phyloP scores from a whole-genome alignment of 30 jellyfish, hydroid and myxozoan species.

The Aurelia coerulea region DNA sequence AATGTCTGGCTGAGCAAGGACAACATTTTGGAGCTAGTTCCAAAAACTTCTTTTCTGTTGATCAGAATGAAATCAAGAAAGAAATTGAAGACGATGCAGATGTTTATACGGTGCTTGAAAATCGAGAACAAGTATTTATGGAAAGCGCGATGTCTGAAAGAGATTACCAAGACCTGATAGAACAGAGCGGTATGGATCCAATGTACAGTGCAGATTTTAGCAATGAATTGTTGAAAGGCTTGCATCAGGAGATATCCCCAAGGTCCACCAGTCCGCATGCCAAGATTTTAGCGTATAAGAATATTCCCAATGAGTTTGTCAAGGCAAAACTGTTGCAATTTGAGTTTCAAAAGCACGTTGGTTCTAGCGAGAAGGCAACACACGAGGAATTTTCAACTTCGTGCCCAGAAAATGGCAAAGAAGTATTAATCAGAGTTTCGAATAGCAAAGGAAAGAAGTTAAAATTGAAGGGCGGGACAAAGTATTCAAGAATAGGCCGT shows the following conservation, averaged over 20 bases:
- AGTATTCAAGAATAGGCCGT: conserved; percentile 1
- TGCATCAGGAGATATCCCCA: neutral
- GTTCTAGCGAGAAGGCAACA: neutral
- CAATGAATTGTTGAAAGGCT: neutral
- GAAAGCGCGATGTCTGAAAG: neutral
- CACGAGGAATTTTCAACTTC: neutral
- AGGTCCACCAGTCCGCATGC: neutral
- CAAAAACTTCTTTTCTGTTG: neutral
- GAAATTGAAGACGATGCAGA: neutral
- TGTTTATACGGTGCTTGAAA: neutral
- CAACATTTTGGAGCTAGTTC: neutral
- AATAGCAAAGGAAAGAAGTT: conserved; percentile 12
- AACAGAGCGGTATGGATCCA: neutral
- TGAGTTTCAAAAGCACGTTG: neutral
- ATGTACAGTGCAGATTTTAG: neutral
- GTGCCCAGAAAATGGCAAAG: neutral
- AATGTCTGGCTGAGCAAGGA: neutral
- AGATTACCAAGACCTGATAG: neutral
- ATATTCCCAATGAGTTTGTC: conserved; percentile 1
- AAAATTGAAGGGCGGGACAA: neutral
- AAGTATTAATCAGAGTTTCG: neutral
- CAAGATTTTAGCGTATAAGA: neutral
- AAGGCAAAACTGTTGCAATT: conserved; percentile 22
- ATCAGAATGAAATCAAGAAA: neutral
- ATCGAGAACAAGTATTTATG: neutral